phyloP scores from a whole-genome alignment of 2,797 vertebrate species.

The Necrosyrtes monachus region DNA sequence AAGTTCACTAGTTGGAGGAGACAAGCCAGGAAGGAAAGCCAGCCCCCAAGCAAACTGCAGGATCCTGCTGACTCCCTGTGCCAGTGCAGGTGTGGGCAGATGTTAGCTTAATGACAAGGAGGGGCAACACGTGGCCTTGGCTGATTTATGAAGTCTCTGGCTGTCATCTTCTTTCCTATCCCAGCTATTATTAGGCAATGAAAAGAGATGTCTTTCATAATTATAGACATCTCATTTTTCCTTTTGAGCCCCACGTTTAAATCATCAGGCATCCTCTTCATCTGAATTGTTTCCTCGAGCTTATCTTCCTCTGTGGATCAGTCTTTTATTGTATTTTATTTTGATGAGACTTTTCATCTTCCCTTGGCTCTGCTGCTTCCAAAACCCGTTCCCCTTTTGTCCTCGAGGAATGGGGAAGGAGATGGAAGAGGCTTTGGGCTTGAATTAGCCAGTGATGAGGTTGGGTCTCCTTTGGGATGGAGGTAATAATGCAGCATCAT shows the following conservation, averaged over 20 bases:
- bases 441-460: conserved; percentile 55
- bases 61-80: neutral
- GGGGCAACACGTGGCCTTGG: rapidly evolving
- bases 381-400: neutral
- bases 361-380: neutral
- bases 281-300: conserved; percentile 31
- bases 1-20: neutral
- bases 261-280: neutral
- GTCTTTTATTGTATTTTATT: conserved; percentile 26
- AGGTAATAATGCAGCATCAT: conserved; percentile 66
- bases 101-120: neutral
- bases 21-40: neutral
- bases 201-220: neutral
- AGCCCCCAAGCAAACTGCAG: neutral
- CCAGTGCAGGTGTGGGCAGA: neutral
- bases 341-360: neutral
- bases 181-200: neutral
- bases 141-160: neutral
- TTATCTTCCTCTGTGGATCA: neutral
- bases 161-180: neutral
- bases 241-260: neutral
- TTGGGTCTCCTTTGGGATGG: conserved; percentile 43
- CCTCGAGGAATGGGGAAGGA: neutral
- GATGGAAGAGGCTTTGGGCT: conserved; percentile 41
- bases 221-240: conserved; percentile 13